Base-by-base conservation (phyloP, 2,797 vertebrate species). In the Natrix natrix region DNA sequence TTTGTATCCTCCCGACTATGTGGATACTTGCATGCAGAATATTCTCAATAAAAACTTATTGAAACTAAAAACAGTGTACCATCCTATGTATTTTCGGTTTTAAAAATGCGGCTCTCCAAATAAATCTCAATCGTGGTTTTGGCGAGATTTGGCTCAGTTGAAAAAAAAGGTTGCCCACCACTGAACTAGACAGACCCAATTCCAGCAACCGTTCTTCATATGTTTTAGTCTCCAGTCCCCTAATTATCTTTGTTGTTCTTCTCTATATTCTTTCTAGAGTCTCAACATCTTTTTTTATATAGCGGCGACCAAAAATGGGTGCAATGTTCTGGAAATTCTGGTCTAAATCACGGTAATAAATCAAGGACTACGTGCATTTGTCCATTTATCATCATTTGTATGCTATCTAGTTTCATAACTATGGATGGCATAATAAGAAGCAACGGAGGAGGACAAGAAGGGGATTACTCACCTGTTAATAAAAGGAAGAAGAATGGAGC, bases 401-500 rank as follows among this genome's bases (percentile, higher is more conserved):
- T 83, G 20, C 37, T 24, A 12, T 83, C 74, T 48, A 48, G 24
- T 83, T 48, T 83, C 37, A 48, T 48, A 83, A 48, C 37, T 83
- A 24, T 24, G 10, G 43, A 24, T 83, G 74, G 74, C 37, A 48
- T 83, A 83, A 48, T 11, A 83, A 24, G 20, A 5, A 48, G 37
- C 74, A 12, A 22, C 0, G 0, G 22, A 83, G 74, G 10, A 48
- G 8, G 43, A 48, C 24, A 83, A 83, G 43, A 20, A 24, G 74
- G 37, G 4, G 48, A 17, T 3, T 57, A 66, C 98, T 98, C 94
- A 98, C 98, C 97, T 0, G 95, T 69, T 0, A 96, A 96, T 88
- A 88, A 4, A 59, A 98, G n/a, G 86, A 97, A 95, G 93, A 98
- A 96, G 93, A 99, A 95, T 94, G 98, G 95, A 60, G 98, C 93